Conservation (phyloP, 2,113 vertebrate genomes). For the Psettodes erumei region DNA sequence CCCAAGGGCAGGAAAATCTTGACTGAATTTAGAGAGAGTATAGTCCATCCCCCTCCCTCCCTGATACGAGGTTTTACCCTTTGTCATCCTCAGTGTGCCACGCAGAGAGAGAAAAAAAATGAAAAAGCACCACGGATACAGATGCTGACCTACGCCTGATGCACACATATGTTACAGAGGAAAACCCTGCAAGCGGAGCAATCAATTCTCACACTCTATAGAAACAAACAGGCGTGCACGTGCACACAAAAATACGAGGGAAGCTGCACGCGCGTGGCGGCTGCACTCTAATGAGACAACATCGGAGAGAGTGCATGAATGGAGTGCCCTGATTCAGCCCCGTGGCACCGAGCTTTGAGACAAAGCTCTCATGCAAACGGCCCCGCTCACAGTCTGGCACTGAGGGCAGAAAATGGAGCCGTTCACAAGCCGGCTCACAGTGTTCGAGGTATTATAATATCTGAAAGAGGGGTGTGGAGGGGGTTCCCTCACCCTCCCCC, state of each 20-base stretch:
- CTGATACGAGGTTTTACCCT: conserved; percentile 8
- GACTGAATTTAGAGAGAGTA: conserved; percentile 27
- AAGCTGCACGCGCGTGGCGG: conserved; percentile 27
- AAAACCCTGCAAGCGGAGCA: conserved; percentile 51
- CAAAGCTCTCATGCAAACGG: conserved; percentile 61
- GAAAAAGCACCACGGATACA: conserved; percentile 8
- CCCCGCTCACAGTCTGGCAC: conserved; percentile 58
- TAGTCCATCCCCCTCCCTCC: not conserved
- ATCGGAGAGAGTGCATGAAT: conserved; percentile 64
- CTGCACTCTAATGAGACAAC: conserved; percentile 53
- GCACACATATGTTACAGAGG: conserved; percentile 42
- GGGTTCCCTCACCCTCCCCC: conserved; percentile 24
- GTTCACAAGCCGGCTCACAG: conserved; percentile 25
- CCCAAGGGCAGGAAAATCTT: conserved; percentile 39
- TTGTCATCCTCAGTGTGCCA: not conserved
- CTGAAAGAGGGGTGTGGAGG: not conserved
- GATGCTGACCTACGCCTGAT: conserved; percentile 18
- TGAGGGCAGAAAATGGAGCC: conserved; percentile 48
- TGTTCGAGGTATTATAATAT: conserved; percentile 51
- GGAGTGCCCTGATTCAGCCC: conserved; percentile 62
- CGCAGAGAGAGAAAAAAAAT: not conserved
- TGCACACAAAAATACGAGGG: conserved; percentile 32
- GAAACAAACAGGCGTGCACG: conserved; percentile 29
- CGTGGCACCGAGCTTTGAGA: conserved; percentile 47
- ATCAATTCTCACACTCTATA: conserved; percentile 50